Evolutionary conservation across 2,797 vertebrate species (phyloP).

Genomic region (Tokudaia muenninki): DNA sequence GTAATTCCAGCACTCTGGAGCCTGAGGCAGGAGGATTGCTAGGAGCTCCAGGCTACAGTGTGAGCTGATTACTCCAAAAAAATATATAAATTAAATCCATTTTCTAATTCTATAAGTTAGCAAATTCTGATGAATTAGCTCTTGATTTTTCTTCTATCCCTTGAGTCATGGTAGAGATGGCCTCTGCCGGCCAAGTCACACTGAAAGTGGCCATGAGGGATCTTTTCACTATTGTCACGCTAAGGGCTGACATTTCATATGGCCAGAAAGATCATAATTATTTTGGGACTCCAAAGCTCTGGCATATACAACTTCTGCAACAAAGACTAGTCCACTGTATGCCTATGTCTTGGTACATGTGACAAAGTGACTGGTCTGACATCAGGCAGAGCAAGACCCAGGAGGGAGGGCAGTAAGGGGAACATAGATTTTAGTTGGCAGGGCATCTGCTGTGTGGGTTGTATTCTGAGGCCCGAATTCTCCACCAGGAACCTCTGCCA

Average conservation of each 20-base stretch:
- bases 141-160: neutral
- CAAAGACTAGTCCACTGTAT: neutral
- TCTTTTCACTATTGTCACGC: neutral
- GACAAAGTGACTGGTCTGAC: neutral
- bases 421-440: neutral
- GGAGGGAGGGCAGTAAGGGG: too few relatives aligned
- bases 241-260: neutral
- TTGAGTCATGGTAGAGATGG: neutral
- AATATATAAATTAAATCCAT: too few relatives aligned
- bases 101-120: neutral
- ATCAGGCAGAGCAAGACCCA: neutral
- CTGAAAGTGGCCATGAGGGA: neutral
- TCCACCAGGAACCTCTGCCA: neutral
- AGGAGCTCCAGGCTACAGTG: neutral
- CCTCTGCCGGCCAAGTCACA: neutral
- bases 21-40: neutral
- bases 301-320: neutral
- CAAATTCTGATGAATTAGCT: neutral
- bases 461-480: neutral
- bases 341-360: neutral
- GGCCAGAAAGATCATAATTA: neutral
- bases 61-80: too few relatives aligned
- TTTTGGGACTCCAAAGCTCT: neutral
- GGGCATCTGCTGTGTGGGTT: neutral
- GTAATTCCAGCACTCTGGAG: neutral